Percentiles rank a stretch among this genome's conserved stretches.
Conservation (phyloP, 2,888 invertebrate species). For the Cecidostiba fungosa region DNA sequence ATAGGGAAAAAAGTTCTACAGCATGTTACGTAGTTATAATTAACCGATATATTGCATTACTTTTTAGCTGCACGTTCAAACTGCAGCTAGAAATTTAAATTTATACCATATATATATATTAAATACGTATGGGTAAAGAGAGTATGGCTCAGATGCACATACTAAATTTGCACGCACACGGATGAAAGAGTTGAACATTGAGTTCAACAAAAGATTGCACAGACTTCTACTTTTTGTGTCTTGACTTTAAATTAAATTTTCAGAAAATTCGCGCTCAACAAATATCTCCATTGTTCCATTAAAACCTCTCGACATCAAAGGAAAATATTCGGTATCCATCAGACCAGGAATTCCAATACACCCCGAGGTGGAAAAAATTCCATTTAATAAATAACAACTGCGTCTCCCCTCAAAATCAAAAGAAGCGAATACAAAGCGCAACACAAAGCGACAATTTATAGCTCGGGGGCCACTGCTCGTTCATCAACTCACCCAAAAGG, state of each 20-base stretch:
- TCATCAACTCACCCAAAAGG: constrained; percentile 60
- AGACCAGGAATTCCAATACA: not conserved
- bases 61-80: no score
- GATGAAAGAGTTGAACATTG: no score
- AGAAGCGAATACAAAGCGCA: not conserved
- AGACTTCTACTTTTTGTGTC: no score
- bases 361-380: not conserved
- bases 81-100: not conserved
- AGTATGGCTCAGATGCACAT: no score
- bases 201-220: no score
- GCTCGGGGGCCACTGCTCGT: not conserved
- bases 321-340: not conserved
- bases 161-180: no score
- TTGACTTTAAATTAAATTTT: not conserved
- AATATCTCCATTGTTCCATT: not conserved
- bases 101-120: not conserved
- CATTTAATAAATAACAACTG: not conserved
- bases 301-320: not conserved
- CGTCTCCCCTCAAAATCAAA: not conserved
- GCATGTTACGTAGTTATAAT: not conserved
- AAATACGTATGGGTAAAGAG: no score
- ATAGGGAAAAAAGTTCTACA: not conserved
- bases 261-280: not conserved
- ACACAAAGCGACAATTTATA: not conserved
- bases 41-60: not conserved